Evolutionary conservation across 2,797 vertebrate species (phyloP), one percentile per base, ranked within the genome.

Genomic region (Lepus townsendii): DNA sequence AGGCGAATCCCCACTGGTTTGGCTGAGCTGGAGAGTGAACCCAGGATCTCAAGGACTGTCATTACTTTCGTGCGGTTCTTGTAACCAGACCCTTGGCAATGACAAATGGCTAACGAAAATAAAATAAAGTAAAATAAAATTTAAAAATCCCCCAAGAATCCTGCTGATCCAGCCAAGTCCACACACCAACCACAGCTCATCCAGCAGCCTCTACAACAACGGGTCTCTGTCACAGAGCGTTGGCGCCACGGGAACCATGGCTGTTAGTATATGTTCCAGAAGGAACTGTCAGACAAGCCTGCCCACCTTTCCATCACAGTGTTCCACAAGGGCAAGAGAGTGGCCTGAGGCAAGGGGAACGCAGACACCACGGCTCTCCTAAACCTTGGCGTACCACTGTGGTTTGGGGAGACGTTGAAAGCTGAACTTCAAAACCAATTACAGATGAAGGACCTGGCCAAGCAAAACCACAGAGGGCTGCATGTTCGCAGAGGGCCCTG

Each of bases 31-130:
- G 54, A 78, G 57, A 80, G 42, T 50, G 38, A 93, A 85, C 77
- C n/a, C n/a, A 91, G 50, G 65, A 90, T 96, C 86, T 94, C 85
- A 71, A 93, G 90, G 62, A 26, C 69, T 92, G 52, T 91, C 60
- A 76, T 96, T 96, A 92, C 79, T 89, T 96, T 88, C 93, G 57
- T 35, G 80, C 89, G 62, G 47, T 71, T 92, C 82, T 95, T 88
- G 83, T 10, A 90, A 62, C 30, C 91, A 92, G 60, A 8, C 63
- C 75, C 26, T 95, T 84, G 30, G 89, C 66, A 95, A 87, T 47
- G 75, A 88, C 62, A 72, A 91, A 83, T 69, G 78, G 76, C 54
- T 19, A 57, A 57, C 73, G 83, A 66, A 84, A 52, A 88, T 88
- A 47, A 14, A 79, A 65, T 42, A 42, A 42, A 42, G 7, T 42